Evolutionary conservation across 2,888 invertebrate species (phyloP).

Genomic region (Ochropleura plecta): DNA sequence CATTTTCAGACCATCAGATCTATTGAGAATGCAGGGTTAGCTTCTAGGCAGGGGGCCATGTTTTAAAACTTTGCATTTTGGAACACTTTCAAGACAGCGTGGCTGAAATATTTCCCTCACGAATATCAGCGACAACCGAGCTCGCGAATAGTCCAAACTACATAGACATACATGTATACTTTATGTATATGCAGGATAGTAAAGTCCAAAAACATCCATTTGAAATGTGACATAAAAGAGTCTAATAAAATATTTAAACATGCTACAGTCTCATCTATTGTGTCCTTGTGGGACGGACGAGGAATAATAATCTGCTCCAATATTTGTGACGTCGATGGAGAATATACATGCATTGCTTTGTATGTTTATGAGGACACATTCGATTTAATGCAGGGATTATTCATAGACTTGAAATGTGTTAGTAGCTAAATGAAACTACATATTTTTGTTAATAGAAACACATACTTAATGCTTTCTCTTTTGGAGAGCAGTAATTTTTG

Average conservation of each 20-base stretch:
- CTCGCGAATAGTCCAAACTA: slow-evolving; percentile 22
- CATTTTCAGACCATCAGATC: slow-evolving; percentile 49
- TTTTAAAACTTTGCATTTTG: slow-evolving; percentile 47
- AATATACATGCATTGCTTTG: slow-evolving; percentile 34
- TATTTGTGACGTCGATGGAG: slow-evolving; percentile 38
- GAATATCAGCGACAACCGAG: slow-evolving; percentile 31
- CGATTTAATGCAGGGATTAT: slow-evolving; percentile 19
- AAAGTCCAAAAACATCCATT: slow-evolving; percentile 65
- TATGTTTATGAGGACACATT: not conserved
- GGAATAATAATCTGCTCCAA: slow-evolving; percentile 57
- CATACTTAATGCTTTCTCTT: not conserved
- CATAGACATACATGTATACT: slow-evolving; percentile 37
- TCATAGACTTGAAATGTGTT: not conserved
- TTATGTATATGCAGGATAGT: slow-evolving; percentile 61
- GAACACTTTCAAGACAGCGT: slow-evolving; percentile 49
- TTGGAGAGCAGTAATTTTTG: not conserved
- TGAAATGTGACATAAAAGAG: slow-evolving; percentile 69
- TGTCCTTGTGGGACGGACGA: slow-evolving; percentile 44
- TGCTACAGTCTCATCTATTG: slow-evolving; percentile 58
- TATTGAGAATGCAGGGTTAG: slow-evolving; percentile 39
- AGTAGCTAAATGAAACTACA: not conserved
- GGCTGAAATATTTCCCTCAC: slow-evolving; percentile 52
- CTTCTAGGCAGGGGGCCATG: slow-evolving; percentile 22
- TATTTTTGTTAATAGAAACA: not conserved
- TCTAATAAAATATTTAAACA: slow-evolving; percentile 71